Base-by-base conservation (phyloP, 2,888 invertebrate genomes). In the Limnephilus rhombicus region DNA sequence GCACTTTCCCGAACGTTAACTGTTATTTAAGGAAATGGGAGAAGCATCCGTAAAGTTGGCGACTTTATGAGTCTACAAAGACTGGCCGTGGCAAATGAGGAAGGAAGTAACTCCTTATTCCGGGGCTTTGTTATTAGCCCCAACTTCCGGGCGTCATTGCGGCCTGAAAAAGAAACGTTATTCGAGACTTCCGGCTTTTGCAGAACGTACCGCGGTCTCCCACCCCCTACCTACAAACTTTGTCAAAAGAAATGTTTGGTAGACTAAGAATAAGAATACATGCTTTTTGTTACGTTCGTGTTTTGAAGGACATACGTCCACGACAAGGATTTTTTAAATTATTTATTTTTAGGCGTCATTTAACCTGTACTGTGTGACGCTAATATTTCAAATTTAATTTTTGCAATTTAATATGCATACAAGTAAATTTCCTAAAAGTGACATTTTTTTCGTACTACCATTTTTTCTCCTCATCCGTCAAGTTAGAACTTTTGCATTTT, bases 81-180 rank as follows among this genome's bases (percentile, higher is more conserved):
- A 41, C 83, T 31, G 29, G 37, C 37, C 41, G 86, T 37, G 85
- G 91, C 86, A 91, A 91, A 91, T 91, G 85, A 91, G 85, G 91
- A 91, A 49, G 49, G 90, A 91, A 91, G 85, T 85, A 91, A 85
- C 91, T 91, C 91, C 91, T 85, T 85, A 80, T 85, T 91, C 80
- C 90, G 89, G 41, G 31, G 83, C 83, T 49, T 86, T 53, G 85
- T 91, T 49, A 91, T 90, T 90, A 91, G 68, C 83, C 80, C 91
- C 86, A 24, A 83, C 83, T 83, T 82, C 83, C 37, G 91, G 29
- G 91, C 49, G 83, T 83, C 85, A 53, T n/a, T 68, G 91, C 85
- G 86, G 85, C 85, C 41, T 49, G 85, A 68, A 89, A 89, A 80
- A 89, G 49, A 80, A 83, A 37, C 83, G 31, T 83, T 83, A 83